Evolutionary conservation across 2,797 vertebrate species (phyloP).

Genomic region (Cercopithecus mitis): DNA sequence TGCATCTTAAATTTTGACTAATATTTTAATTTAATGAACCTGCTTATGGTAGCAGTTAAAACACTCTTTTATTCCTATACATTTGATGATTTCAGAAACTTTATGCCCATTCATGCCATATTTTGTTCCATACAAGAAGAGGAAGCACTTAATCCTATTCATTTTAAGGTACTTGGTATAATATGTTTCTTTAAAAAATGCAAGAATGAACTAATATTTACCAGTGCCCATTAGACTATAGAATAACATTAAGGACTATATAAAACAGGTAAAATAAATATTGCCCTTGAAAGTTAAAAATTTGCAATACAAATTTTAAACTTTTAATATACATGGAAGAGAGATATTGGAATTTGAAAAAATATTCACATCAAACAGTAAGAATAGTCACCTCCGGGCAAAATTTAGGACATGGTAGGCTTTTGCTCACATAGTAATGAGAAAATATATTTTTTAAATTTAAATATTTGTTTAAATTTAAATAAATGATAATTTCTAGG

Average conservation of each 20-base stretch:
- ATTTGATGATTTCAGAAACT: neutral
- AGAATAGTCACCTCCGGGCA: neutral
- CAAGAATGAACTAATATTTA: neutral
- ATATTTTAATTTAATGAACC: neutral
- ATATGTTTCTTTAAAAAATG: neutral
- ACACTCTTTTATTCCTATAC: neutral
- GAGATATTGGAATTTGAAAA: neutral
- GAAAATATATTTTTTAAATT: neutral
- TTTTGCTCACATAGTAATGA: neutral
- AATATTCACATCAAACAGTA: neutral
- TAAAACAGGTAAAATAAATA: neutral
- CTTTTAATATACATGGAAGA: neutral
- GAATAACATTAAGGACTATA: neutral
- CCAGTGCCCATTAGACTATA: neutral
- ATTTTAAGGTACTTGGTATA: neutral
- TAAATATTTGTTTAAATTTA: too few species aligned
- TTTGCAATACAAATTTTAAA: neutral
- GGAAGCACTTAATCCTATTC: neutral
- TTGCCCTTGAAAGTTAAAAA: neutral
- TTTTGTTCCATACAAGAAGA: neutral
- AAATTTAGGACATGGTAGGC: neutral
- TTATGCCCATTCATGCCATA: neutral
- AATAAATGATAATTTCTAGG: neutral
- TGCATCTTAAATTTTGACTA: neutral
- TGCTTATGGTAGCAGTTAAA: neutral